Evolutionary conservation across 2,888 invertebrate genomes (phyloP), one percentile per base, ranked within the genome.

Genomic region (Mactromeris polynyma): DNA sequence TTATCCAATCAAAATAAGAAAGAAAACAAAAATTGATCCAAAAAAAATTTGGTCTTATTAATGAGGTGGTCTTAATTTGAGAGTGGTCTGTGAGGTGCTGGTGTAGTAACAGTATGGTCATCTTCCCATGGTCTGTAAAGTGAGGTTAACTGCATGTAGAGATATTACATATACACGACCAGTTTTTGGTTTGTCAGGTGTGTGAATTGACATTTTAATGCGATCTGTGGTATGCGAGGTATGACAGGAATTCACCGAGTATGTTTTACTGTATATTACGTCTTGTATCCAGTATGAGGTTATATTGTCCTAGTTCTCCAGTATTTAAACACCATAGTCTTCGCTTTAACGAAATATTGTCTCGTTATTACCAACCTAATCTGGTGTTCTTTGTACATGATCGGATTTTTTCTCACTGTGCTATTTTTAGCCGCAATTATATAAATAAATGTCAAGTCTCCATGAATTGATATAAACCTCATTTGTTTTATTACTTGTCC

Each of bases 171-270:
- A 46, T 83, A 73, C 26, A 83, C 33, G 9, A 21, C n/a, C 33
- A 69, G 19, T 58, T 80, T 46, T 80, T 80, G 54, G 64, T 38
- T 31, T 78, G 78, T 84, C 84, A 84, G 77, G 77, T 78, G 78
- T 84, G 64, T 33, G 69, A 40, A n/a, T 84, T 78, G 78, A 84
- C 84, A 84, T 84, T 73, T 73, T 84, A 78, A 78, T 77, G 54
- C 79, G 79, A 82, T 51, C 46, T 36, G 0, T 64, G 82, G 85
- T 84, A 89, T 89, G 87, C 69, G 4, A 58, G 51, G 82, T 79
- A 89, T 89, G 89, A 79, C 40, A 85, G 64, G 31, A 42, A 88
- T 88, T 40, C 36, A n/a, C 38, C 17, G 64, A n/a, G 84, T 40
- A 77, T 11, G 73, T 73, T 73, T 36, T 33, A 26, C 33, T 36